Evolutionary conservation across 2,797 vertebrate genomes (phyloP), one percentile per base, ranked within the genome.

Genomic region (Miichthys miiuy): DNA sequence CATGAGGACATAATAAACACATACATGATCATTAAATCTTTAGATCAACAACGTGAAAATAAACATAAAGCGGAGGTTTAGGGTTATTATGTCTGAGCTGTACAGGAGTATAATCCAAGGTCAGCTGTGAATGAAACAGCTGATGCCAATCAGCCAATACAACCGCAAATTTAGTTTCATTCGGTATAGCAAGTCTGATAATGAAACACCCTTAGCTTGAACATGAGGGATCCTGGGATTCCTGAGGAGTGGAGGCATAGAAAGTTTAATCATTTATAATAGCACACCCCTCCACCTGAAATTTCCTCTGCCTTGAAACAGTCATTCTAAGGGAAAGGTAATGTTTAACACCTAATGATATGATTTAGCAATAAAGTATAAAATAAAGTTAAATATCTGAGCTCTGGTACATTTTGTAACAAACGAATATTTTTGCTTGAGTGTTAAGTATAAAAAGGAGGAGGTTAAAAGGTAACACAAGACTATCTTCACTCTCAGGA

Each of bases 391-490:
- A n/a, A 10, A 16, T 18, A 14, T 41, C n/a, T 75, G 9, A 42
- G 7, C 27, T 48, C 21, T 34, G 44, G 2, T n/a, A 30, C 55
- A 42, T 1, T 65, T 68, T 68, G 51, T 46, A 68, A 14, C 21
- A 17, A 47, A 80, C 38, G 4, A 69, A 20, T 48, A 48, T 25
- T 9, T 38, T 38, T 38, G 34, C 34, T 38, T 14, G 14, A n/a
- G 6, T 60, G 44, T 21, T 55, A 58, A 57, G 42, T 72, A 57
- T 58, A 41, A 76, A 73, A 77, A 68, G 30, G n/a, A n/a, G 6
- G 18, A 84, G 66, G 67, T 79, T 77, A 67, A 78, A 72, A 67
- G 55, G 68, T 67, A 50, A 67, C 48, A 75, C 30, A 42, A 64
- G 42, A 61, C 54, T 68, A 42, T 65, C 57, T 67, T 64, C 65